These are phyloP conservation scores for Rhagonycha lutea DNA, from an alignment of 2,888 invertebrate genomes.

Conservation along the genomic window DNA sequence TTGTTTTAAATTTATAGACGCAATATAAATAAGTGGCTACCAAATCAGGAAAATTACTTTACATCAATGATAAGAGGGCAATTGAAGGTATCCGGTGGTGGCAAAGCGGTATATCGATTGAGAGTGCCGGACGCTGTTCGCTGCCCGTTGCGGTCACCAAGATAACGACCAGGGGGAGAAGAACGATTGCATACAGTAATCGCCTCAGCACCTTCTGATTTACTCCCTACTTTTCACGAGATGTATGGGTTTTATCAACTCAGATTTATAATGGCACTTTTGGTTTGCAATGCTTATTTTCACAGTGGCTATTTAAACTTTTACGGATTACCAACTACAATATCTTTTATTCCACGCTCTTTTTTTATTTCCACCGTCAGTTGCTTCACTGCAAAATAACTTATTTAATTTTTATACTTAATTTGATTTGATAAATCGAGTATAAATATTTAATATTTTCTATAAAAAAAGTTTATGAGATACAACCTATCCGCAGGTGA, in stretches of 20 bases:
- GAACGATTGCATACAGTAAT: constrained; percentile 39
- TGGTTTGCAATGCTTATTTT: constrained; percentile 23
- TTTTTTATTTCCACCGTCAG: background rate
- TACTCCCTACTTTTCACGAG: constrained; percentile 27
- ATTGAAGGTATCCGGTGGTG: constrained; percentile 37
- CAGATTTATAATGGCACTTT: constrained; percentile 26
- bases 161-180: constrained; percentile 36
- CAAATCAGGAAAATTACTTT: constrained; percentile 29
- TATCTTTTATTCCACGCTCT: background rate
- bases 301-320: constrained; percentile 17
- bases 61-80: constrained; percentile 33
- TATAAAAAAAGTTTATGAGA: too few relatives aligned
- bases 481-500: too few relatives aligned
- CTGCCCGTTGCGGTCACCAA: constrained; percentile 34
- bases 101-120: constrained; percentile 36
- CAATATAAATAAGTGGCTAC: constrained; percentile 11
- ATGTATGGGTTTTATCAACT: constrained; percentile 31
- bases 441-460: too few relatives aligned
- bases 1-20: background rate
- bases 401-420: background rate
- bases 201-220: constrained; percentile 37
- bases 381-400: background rate
- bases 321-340: background rate
- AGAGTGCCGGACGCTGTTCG: constrained; percentile 32
- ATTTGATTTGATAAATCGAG: background rate